Evolutionary conservation across 1,140 invertebrate species (phyloP), one percentile per base, ranked within the genome.

Genomic region (Papilio polyxenes): DNA sequence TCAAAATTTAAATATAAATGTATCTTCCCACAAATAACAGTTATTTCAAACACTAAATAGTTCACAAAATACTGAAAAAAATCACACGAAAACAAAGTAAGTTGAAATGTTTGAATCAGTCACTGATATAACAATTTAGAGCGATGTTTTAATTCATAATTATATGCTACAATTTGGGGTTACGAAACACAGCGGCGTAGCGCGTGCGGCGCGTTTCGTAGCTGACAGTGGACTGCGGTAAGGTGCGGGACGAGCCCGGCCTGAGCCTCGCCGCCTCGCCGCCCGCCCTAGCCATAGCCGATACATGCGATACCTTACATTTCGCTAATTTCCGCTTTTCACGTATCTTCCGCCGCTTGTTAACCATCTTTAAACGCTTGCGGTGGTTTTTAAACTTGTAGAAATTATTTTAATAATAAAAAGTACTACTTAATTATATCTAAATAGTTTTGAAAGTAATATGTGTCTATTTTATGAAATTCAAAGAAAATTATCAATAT

Each of bases 161-260:
- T 82, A 44, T 72, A 37, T 75, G 69, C 78, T 82, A 79, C 72
- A 80, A 53, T 80, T 83, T 80, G 82, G 81, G 83, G 82, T 82
- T 75, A 79, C 20, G 72, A 62, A 37, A 48, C 65, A 51, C 56
- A 53, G 44, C 65, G 79, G n/a, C 11, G 72, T 31, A 59, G n/a
- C 40, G 83, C 82, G 83, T 82, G 65, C 78, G 48, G 79, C 72
- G 11, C 8, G 65, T 49, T 20, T 76, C 51, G 65, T 72, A 51
- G 72, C 56, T 72, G 81, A 79, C 84, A 81, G 82, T 88, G 85
- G 83, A 88, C 87, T 88, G 87, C 83, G 84, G 84, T 69, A 85
- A 85, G 84, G 84, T 84, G 84, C 83, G 85, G 86, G 86, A 83
- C 76, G 86, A 76, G 81, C 56, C 53, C 74, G 79, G 59, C 44